Evolutionary conservation across 2,113 vertebrate species (phyloP).

Genomic region (Gopherus flavomarginatus): DNA sequence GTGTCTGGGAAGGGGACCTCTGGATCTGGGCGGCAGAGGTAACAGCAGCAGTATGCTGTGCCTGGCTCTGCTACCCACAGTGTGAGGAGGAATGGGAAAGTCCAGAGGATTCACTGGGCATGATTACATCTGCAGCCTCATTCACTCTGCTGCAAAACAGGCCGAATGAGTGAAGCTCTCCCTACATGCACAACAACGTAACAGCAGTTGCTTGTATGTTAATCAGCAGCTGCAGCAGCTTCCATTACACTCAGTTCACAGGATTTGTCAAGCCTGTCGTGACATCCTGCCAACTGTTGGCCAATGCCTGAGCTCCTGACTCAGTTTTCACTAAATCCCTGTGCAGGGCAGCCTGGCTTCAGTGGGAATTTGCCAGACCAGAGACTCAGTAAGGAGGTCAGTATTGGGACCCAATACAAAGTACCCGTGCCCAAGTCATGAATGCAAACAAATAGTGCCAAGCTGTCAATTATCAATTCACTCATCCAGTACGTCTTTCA

Average conservation of each 20-base stretch:
- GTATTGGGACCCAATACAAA: not conserved
- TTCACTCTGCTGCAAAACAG: not conserved
- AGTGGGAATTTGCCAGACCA: not conserved
- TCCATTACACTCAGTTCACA: not conserved
- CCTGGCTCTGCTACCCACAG: not conserved
- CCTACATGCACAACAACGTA: not conserved
- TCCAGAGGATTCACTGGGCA: not conserved
- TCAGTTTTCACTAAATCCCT: not conserved
- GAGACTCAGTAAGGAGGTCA: not conserved
- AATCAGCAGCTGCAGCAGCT: not conserved
- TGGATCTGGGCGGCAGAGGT: not conserved
- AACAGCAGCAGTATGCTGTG: not conserved
- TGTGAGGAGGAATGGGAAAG: not conserved
- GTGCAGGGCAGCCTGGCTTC: too few relatives aligned
- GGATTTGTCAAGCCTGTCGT: not conserved
- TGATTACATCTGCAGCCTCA: not conserved
- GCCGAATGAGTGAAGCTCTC: not conserved
- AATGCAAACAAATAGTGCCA: not conserved
- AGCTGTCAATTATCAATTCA: not conserved
- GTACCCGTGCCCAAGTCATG: not conserved
- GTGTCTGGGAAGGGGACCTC: not conserved
- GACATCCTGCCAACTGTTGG: not conserved
- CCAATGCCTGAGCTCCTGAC: not conserved
- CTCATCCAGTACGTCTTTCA: slow-evolving; percentile 49
- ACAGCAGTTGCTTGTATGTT: too few relatives aligned